Evolutionary conservation across 2,888 invertebrate species (phyloP).

Genomic region (Pammene fasciana): DNA sequence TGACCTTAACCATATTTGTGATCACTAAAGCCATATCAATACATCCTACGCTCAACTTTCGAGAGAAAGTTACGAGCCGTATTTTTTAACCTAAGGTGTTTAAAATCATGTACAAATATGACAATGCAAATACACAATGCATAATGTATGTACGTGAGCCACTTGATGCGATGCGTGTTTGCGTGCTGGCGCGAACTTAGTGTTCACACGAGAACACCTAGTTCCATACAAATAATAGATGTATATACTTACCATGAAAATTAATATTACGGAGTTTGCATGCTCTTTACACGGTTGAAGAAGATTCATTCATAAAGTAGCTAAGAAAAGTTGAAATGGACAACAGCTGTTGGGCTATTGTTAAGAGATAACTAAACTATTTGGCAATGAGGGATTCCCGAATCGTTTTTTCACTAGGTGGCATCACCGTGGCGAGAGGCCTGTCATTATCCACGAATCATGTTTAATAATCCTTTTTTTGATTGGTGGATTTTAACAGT

Average conservation of each 20-base stretch:
- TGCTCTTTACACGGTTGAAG: no score
- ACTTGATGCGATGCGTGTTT: conserved; percentile 46
- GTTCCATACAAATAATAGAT: conserved; percentile 47
- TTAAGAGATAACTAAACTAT: no score
- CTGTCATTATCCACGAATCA: no score
- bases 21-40: not conserved
- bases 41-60: conserved; percentile 28
- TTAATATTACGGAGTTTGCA: not conserved
- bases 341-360: no score
- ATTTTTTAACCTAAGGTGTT: conserved; percentile 19
- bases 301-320: no score
- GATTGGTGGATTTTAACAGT: no score
- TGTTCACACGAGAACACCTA: conserved; percentile 48
- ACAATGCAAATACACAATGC: conserved; percentile 44
- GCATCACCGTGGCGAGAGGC: no score
- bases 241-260: not conserved
- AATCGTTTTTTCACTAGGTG: no score
- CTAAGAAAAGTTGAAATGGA: no score
- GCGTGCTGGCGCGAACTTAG: conserved; percentile 41
- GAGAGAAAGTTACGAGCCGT: conserved; percentile 31
- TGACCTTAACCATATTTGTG: no score
- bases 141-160: conserved; percentile 43
- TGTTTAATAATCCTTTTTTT: no score
- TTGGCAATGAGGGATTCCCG: no score
- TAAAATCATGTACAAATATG: conserved; percentile 33